Percentiles rank a stretch among this genome's conserved stretches.
Conservation (phyloP, 2,888 invertebrate species). For the Formica aserva region DNA sequence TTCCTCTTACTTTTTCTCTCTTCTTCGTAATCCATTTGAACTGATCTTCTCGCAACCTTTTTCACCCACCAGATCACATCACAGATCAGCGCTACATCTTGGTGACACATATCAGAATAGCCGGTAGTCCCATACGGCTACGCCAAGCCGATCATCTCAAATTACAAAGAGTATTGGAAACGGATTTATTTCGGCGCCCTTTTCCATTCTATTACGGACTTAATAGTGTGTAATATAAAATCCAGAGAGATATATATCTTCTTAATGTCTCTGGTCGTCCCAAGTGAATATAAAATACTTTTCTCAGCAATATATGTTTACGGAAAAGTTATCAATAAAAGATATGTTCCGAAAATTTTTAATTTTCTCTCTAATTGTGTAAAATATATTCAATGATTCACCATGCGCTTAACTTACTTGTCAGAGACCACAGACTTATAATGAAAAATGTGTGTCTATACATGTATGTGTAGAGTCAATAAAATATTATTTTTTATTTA, state of each 20-base stretch:
- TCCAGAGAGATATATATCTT: conserved; percentile 28
- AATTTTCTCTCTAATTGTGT: not conserved
- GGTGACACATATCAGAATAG: conserved; percentile 71
- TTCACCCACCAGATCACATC: conserved; percentile 70
- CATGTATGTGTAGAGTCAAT: too few species aligned
- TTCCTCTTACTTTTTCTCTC: conserved; percentile 61
- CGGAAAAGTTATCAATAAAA: not conserved
- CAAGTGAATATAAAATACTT: conserved; percentile 21
- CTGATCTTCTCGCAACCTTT: conserved; percentile 65
- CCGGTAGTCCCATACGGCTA: conserved; percentile 68
- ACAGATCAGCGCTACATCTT: conserved; percentile 67
- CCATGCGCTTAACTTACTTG: too few species aligned
- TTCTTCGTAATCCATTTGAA: conserved; percentile 70
- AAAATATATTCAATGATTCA: not conserved
- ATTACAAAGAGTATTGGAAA: conserved; percentile 85
- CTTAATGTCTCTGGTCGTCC: not conserved
- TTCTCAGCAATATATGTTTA: not conserved
- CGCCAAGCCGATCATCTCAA: conserved; percentile 85
- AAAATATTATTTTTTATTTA: too few species aligned
- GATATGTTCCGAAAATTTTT: not conserved
- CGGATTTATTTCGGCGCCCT: conserved; percentile 82
- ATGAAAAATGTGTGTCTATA: too few species aligned
- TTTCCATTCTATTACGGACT: conserved; percentile 67
- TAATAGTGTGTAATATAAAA: conserved; percentile 62
- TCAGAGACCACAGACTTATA: too few species aligned